These are phyloP conservation scores for Euwallacea fornicatus DNA, from an alignment of 1,140 invertebrate genomes.

Conservation along the genomic window DNA sequence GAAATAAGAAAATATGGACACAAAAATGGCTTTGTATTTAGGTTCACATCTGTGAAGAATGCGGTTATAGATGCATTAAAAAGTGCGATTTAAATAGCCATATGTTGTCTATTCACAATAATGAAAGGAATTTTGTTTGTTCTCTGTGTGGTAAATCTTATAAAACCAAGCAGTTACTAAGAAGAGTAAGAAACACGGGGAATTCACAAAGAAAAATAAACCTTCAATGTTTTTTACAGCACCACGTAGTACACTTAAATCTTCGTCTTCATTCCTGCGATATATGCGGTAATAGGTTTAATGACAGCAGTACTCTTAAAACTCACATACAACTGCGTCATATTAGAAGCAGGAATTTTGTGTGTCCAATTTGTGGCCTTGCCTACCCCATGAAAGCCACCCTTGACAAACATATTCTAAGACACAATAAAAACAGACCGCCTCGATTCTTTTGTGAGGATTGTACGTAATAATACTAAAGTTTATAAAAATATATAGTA, in stretches of 20 bases:
- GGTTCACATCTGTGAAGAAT: slow-evolving; percentile 40
- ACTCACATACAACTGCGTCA: slow-evolving; percentile 46
- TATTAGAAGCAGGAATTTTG: slow-evolving; percentile 41
- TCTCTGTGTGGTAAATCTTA: slow-evolving; percentile 17
- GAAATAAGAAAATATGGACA: background rate
- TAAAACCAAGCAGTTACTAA: slow-evolving; percentile 30
- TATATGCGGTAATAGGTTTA: slow-evolving; percentile 45
- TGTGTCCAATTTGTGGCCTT: slow-evolving; percentile 45
- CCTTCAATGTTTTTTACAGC: slow-evolving; percentile 51
- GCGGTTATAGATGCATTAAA: slow-evolving; percentile 38
- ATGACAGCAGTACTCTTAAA: slow-evolving; percentile 42
- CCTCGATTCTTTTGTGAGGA: slow-evolving; percentile 16
- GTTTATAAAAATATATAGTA: too few species aligned
- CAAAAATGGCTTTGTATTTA: slow-evolving; percentile 32
- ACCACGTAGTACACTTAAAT: slow-evolving; percentile 54
- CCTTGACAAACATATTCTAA: slow-evolving; percentile 43
- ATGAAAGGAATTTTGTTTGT: slow-evolving; percentile 51
- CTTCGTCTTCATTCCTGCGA: slow-evolving; percentile 43
- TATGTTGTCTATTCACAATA: slow-evolving; percentile 52
- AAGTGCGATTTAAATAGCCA: slow-evolving; percentile 45
- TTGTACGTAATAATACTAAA: slow-evolving; percentile 15
- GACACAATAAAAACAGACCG: slow-evolving; percentile 35
- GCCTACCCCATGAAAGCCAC: slow-evolving; percentile 45
- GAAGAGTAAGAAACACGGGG: background rate
- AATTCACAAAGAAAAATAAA: background rate